Evolutionary conservation across 2,888 invertebrate species (phyloP).

Genomic region (Cheilosia scutellata): DNA sequence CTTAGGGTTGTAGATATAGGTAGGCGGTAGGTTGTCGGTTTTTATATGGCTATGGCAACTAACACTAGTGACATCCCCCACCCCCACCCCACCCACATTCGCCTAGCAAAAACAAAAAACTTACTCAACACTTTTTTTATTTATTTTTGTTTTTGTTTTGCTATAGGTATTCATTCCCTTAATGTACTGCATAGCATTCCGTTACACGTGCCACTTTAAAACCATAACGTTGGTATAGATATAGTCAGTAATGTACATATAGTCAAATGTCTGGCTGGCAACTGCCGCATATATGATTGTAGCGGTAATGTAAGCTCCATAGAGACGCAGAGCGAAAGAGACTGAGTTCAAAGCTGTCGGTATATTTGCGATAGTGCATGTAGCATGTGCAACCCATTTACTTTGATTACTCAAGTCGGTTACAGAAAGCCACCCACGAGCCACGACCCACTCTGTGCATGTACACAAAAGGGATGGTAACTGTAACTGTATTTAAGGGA

Average conservation of each 20-base stretch:
- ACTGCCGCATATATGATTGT: constrained; percentile 38
- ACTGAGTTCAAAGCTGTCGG: constrained; percentile 26
- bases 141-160: constrained; percentile 21
- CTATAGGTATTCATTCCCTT: constrained; percentile 64
- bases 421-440: constrained; percentile 33
- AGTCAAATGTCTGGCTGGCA: constrained; percentile 69
- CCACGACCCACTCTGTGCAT: neutral
- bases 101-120: constrained; percentile 33
- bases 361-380: constrained; percentile 29
- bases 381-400: constrained; percentile 61
- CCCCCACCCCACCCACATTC: constrained; percentile 35
- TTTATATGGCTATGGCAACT: constrained; percentile 12
- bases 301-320: constrained; percentile 60
- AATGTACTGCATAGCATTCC: constrained; percentile 74
- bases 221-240: neutral
- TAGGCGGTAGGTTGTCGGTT: neutral
- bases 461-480: neutral
- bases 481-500: constrained; percentile 53
- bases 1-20: constrained; percentile 36
- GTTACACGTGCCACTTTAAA: constrained; percentile 73
- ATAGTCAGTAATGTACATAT: constrained; percentile 45
- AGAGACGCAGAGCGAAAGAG: constrained; percentile 3
- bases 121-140: constrained; percentile 38
- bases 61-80: constrained; percentile 31
- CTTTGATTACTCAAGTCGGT: constrained; percentile 55